These are phyloP conservation scores for Siniperca chuatsi DNA, from an alignment of 2,113 vertebrate genomes.

Conservation along the genomic window DNA sequence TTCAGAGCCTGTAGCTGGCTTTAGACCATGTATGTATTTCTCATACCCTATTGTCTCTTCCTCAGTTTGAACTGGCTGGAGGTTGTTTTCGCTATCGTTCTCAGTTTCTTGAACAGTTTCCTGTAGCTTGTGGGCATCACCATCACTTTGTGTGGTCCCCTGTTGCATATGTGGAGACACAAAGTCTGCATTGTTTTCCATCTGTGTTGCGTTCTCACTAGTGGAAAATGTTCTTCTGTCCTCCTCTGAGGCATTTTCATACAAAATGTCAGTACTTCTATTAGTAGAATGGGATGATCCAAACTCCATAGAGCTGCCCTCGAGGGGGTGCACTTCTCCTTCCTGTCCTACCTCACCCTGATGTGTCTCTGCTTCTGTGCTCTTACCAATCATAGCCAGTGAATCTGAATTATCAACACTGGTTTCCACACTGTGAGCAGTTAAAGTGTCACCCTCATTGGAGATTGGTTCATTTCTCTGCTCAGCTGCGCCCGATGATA, in stretches of 20 bases:
- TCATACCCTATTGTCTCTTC: not conserved
- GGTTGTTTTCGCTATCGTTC: not conserved
- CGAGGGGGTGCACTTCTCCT: not conserved
- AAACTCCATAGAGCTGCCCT: slow-evolving; percentile 9
- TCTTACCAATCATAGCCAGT: not conserved
- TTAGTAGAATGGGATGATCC: not conserved
- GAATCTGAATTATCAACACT: not conserved
- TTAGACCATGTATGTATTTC: not conserved
- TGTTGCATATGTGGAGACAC: not conserved
- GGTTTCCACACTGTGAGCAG: not conserved
- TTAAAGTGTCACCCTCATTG: slow-evolving; percentile 3
- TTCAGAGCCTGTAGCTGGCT: not conserved
- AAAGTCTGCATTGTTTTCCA: not conserved
- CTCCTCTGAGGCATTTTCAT: slow-evolving; percentile 17
- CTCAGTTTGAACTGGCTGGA: slow-evolving; percentile 4
- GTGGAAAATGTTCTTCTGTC: not conserved
- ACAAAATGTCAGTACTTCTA: not conserved
- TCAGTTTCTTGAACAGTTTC: not conserved
- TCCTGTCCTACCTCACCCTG: not conserved
- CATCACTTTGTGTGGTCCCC: not conserved
- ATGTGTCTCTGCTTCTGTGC: slow-evolving; percentile 17
- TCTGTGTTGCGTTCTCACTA: not conserved
- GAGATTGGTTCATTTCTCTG: not conserved
- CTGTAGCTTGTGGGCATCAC: not conserved
- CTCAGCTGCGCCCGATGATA: not conserved